Base-by-base conservation (phyloP, 2,888 invertebrate genomes). In the Lepidonotus clava region DNA sequence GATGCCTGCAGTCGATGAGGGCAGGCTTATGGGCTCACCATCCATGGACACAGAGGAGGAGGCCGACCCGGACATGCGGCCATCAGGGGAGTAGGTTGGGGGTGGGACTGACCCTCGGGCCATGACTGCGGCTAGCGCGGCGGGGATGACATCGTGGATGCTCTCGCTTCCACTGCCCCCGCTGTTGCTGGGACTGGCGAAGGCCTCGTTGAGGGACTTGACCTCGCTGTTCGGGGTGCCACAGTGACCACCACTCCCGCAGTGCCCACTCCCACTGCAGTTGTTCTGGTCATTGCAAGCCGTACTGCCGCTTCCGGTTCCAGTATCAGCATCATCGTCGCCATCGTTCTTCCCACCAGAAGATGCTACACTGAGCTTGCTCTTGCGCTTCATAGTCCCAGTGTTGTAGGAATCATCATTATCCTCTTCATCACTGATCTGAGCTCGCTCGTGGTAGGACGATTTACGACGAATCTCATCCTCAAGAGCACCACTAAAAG, bases 381-480 rank as follows among this genome's bases (percentile, higher is more conserved):
- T 53, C 83, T 83, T 87, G 32, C 87, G 85, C 61, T 88, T 88
- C 86, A 88, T 86, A 14, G 88, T 88, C 32, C 88, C 88, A 8
- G 88, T 88, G 51, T 85, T 40, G 28, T 56, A 71, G n/a, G 76
- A 77, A 1, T 56, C 83, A 61, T 76, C 85, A n/a, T 40, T 66
- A 18, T 36, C 85, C 80, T 51, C 46, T 32, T 87, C 80, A 41
- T 83, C 87, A 53, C 53, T 84, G 53, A 28, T 41, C 66, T 34
- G 76, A 14, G 76, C 86, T 28, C 67, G 84, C 11, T 40, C 86
- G 46, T 84, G 32, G 51, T 56, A 41, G 32, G 56, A 56, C 56
- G 67, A 46, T 24, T 85, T 85, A 21, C 80, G 41, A 18, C 61
- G 51, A 38, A 88, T 38, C 40, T 88, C 87, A 34, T 87, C 87